These are phyloP conservation scores for Glossophaga mutica DNA, from an alignment of 2,797 vertebrate genomes.

Conservation along the genomic window DNA sequence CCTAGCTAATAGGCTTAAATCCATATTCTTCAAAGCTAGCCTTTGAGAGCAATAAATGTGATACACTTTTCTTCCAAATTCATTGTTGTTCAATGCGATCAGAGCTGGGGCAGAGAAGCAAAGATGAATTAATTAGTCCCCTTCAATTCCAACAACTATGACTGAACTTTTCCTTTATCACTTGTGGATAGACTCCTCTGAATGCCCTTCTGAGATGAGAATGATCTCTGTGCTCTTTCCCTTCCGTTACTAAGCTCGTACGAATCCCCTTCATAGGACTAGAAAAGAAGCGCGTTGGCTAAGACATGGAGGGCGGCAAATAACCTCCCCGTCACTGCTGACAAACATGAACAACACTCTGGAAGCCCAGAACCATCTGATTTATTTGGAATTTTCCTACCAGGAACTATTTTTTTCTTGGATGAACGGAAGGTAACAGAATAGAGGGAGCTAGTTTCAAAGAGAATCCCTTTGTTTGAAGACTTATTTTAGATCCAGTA, in stretches of 20 bases:
- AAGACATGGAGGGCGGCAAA: background rate
- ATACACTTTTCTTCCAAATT: background rate
- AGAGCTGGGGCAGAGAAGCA: background rate
- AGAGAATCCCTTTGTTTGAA: slow-evolving; percentile 8
- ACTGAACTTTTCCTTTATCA: background rate
- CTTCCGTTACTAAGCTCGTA: background rate
- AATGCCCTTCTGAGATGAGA: background rate
- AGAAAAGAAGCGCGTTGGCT: background rate
- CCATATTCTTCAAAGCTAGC: background rate
- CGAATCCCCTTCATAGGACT: background rate
- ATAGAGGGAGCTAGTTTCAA: background rate
- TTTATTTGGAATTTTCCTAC: background rate
- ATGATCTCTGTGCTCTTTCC: background rate
- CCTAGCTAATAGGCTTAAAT: background rate
- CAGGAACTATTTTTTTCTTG: background rate
- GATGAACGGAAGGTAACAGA: background rate
- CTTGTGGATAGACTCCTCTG: background rate
- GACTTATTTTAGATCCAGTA: slow-evolving; percentile 24
- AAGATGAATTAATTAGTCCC: background rate
- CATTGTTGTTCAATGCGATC: background rate
- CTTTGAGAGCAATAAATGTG: background rate
- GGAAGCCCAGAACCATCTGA: background rate
- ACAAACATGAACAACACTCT: background rate
- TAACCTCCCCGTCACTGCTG: background rate
- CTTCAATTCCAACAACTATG: background rate